Evolutionary conservation across 2,888 invertebrate species (phyloP).

Genomic region (Cataglyphis cursor): DNA sequence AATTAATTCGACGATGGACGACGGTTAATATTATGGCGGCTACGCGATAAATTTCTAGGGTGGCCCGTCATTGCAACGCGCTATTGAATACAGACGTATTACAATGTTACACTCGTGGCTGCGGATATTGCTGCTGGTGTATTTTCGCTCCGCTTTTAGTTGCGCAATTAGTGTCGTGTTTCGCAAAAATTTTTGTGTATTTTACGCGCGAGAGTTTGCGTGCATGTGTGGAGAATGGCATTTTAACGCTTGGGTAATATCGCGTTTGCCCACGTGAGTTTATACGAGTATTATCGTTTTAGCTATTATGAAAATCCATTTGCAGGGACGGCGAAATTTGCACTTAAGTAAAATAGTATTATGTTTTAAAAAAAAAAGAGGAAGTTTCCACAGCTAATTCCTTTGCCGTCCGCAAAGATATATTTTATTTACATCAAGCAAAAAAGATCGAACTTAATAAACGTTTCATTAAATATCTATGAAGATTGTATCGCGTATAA

Average conservation of each 20-base stretch:
- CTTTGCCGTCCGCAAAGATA: neutral
- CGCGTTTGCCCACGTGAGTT: neutral
- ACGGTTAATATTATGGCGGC: constrained; percentile 2
- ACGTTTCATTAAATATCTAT: neutral
- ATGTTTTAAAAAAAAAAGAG: neutral
- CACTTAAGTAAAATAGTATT: neutral
- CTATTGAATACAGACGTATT: neutral
- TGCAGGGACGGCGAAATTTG: neutral
- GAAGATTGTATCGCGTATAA: neutral
- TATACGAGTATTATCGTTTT: neutral
- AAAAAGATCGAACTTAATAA: neutral
- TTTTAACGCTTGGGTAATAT: neutral
- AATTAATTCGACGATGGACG: neutral
- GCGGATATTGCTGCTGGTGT: neutral
- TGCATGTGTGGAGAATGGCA: neutral
- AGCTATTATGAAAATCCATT: neutral
- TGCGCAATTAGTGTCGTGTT: neutral
- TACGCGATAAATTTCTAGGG: constrained; percentile 7
- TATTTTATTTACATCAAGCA: neutral
- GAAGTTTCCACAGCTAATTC: neutral
- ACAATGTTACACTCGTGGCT: neutral
- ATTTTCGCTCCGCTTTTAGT: neutral
- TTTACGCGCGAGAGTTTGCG: neutral
- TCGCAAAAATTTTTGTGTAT: neutral
- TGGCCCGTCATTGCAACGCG: neutral